Percentiles rank a stretch among this genome's conserved stretches.
These are phyloP conservation scores for Delia radicum DNA, from an alignment of 1,140 invertebrate species.

Conservation along the genomic window DNA sequence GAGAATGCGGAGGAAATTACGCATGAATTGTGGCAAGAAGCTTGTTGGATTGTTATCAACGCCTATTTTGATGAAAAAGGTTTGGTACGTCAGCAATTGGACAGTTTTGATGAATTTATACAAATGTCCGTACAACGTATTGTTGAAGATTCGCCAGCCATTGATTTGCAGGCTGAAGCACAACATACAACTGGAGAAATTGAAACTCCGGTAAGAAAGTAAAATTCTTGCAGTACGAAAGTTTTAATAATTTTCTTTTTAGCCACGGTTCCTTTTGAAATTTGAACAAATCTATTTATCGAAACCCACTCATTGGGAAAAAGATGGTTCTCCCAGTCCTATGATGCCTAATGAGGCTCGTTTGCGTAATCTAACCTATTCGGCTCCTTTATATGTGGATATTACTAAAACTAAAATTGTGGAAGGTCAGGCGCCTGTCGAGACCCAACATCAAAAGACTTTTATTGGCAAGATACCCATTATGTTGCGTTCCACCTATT, in stretches of 20 bases:
- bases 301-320: slow-evolving; percentile 99
- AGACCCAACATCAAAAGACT: slow-evolving; percentile 94
- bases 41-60: slow-evolving; percentile 99
- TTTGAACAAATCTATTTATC: slow-evolving; percentile 99
- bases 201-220: slow-evolving; percentile 83
- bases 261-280: slow-evolving; percentile 87
- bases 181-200: slow-evolving; percentile 92
- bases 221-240: too few relatives aligned
- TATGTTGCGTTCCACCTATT: slow-evolving; percentile 97
- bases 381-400: slow-evolving; percentile 97
- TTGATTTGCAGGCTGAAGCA: slow-evolving; percentile 96
- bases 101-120: slow-evolving; percentile 99
- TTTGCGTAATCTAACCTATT: slow-evolving; percentile 86
- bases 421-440: slow-evolving; percentile 87
- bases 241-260: slow-evolving; percentile 23
- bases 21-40: slow-evolving; percentile 96
- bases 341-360: slow-evolving; percentile 99
- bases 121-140: slow-evolving; percentile 99
- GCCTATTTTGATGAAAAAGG: slow-evolving; percentile 99
- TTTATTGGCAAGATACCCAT: slow-evolving; percentile 99
- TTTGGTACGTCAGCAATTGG: slow-evolving; percentile 95
- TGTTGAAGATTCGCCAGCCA: slow-evolving; percentile 96
- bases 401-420: slow-evolving; percentile 94
- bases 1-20: slow-evolving; percentile 79
- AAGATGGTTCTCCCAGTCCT: slow-evolving; percentile 95